phyloP scores from a whole-genome alignment of 2,888 invertebrate genomes.

The Hypercompe scribonia region DNA sequence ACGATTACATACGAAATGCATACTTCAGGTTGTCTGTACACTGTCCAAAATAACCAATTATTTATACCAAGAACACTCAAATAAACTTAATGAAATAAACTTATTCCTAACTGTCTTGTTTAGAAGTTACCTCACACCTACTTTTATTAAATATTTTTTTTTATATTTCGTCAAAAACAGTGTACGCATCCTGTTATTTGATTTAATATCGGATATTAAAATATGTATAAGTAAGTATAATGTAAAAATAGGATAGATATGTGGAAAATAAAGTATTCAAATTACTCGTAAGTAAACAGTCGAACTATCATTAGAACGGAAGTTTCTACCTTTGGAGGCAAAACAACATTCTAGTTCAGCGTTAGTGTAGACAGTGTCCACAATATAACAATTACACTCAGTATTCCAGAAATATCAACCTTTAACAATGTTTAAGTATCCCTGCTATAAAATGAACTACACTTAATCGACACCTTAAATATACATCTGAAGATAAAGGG shows the following conservation, averaged over 20 bases:
- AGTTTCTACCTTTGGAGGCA: slow-evolving; percentile 21
- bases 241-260: background rate
- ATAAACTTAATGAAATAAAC: background rate
- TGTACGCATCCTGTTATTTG: background rate
- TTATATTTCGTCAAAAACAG: background rate
- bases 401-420: background rate
- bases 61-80: background rate
- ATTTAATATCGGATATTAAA: background rate
- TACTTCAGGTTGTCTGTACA: too few species aligned
- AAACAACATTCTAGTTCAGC: background rate
- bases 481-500: background rate
- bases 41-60: too few species aligned
- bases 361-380: background rate
- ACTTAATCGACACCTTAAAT: background rate
- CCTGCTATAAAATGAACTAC: background rate
- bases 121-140: background rate
- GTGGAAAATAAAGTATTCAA: background rate
- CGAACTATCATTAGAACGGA: slow-evolving; percentile 29
- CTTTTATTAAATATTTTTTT: background rate
- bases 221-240: background rate
- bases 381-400: background rate
- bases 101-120: background rate
- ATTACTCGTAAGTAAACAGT: slow-evolving; percentile 17
- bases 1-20: too few species aligned
- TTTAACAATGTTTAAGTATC: background rate